phyloP scores from a whole-genome alignment of 2,113 vertebrate species.

The Channa maculata region DNA sequence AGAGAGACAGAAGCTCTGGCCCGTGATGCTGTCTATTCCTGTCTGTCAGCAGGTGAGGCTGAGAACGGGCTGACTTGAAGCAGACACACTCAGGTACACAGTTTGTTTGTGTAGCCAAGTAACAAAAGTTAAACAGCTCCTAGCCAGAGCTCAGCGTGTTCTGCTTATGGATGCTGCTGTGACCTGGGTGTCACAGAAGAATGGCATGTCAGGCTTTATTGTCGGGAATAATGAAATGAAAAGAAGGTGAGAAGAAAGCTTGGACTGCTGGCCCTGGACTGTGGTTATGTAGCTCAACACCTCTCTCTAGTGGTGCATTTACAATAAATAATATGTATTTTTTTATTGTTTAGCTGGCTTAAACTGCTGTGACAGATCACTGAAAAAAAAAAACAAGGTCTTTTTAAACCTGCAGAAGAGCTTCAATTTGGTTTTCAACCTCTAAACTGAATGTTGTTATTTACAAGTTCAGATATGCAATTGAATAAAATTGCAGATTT shows the following conservation, averaged over 20 bases:
- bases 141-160: conserved; percentile 5
- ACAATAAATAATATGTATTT: background rate
- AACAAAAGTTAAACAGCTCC: conserved; percentile 66
- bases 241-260: background rate
- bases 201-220: conserved; percentile 13
- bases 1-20: conserved; percentile 54
- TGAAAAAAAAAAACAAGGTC: background rate
- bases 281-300: conserved; percentile 53
- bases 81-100: conserved; percentile 63
- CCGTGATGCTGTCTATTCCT: background rate
- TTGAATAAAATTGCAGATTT: no score
- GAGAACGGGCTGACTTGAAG: conserved; percentile 59
- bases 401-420: background rate
- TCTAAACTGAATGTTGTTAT: no score
- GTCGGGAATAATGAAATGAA: conserved; percentile 18
- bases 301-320: conserved; percentile 72
- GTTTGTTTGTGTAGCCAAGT: conserved; percentile 71
- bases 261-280: background rate
- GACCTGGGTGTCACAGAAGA: conserved; percentile 57
- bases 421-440: no score
- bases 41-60: conserved; percentile 59
- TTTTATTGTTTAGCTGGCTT: background rate
- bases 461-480: no score
- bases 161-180: conserved; percentile 63
- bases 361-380: background rate